These are phyloP conservation scores for Limosa lapponica DNA, from an alignment of 2,797 vertebrate species.

Conservation along the genomic window DNA sequence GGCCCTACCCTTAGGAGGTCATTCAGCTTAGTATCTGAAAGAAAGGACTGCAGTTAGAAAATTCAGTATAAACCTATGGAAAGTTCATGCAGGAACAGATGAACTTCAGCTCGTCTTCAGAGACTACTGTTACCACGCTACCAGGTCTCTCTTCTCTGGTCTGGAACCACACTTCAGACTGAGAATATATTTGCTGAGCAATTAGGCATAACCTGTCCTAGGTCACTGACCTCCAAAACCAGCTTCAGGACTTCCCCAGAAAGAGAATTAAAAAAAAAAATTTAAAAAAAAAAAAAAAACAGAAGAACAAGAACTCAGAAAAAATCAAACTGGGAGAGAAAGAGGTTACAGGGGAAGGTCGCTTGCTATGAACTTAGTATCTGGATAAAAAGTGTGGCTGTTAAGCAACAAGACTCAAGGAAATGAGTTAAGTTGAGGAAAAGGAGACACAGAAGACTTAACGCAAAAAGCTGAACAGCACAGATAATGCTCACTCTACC, in stretches of 20 bases:
- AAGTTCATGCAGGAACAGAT: background rate
- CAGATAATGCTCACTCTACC: constrained; percentile 27
- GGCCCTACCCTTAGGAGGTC: background rate
- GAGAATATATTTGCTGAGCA: background rate
- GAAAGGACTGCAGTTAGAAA: background rate
- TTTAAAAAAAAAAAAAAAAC: fast-evolving
- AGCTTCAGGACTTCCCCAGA: background rate
- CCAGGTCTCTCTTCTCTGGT: background rate
- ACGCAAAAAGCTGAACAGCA: constrained; percentile 22
- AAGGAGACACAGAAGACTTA: background rate
- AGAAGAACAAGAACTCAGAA: background rate
- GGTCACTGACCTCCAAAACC: background rate
- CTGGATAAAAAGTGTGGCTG: background rate
- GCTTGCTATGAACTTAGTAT: background rate
- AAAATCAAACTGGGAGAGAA: background rate
- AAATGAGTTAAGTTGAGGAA: constrained; percentile 23
- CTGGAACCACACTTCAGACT: background rate
- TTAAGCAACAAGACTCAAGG: background rate
- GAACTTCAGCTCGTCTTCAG: background rate
- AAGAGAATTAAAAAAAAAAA: background rate
- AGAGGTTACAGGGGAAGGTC: background rate
- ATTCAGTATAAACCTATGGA: background rate
- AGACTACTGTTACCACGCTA: background rate
- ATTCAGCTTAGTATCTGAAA: background rate
- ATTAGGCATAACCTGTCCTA: background rate